Percentiles rank a stretch among this genome's conserved stretches.
Evolutionary conservation across 2,888 invertebrate species (phyloP).

Genomic region (Nezara viridula): DNA sequence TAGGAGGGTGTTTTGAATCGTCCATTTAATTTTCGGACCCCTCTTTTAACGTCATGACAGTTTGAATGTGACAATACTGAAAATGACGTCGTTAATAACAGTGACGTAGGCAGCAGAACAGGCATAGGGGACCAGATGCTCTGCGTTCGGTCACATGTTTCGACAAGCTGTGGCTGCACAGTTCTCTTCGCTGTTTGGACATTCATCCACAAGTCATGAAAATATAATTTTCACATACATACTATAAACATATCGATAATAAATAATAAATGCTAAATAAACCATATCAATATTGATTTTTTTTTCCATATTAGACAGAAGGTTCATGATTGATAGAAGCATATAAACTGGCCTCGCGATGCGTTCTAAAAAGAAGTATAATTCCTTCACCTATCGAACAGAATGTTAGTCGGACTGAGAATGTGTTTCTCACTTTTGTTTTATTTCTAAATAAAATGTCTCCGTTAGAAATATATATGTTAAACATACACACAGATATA

Average conservation of each 20-base stretch:
- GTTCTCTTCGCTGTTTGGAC: neutral
- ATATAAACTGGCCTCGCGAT: too few relatives aligned
- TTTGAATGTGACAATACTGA: constrained; percentile 2
- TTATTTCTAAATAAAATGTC: too few relatives aligned
- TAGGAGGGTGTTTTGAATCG: neutral
- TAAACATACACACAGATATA: too few relatives aligned
- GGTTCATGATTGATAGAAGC: too few relatives aligned
- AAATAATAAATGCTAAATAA: neutral
- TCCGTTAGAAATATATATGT: too few relatives aligned
- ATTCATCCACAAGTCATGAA: neutral
- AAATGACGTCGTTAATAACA: neutral
- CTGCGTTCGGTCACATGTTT: constrained; percentile 32
- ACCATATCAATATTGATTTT: too few relatives aligned
- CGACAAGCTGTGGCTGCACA: constrained; percentile 11
- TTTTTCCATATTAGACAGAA: too few relatives aligned
- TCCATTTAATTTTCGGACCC: neutral
- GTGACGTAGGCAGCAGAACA: neutral
- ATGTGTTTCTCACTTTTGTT: too few relatives aligned
- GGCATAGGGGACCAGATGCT: neutral
- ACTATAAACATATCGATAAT: neutral
- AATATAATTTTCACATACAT: neutral
- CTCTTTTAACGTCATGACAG: neutral
- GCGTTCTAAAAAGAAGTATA: too few relatives aligned
- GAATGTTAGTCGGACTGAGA: too few relatives aligned
- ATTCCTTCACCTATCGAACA: too few relatives aligned